Conservation (phyloP, 2,888 invertebrate species). For the Atherix ibis region DNA sequence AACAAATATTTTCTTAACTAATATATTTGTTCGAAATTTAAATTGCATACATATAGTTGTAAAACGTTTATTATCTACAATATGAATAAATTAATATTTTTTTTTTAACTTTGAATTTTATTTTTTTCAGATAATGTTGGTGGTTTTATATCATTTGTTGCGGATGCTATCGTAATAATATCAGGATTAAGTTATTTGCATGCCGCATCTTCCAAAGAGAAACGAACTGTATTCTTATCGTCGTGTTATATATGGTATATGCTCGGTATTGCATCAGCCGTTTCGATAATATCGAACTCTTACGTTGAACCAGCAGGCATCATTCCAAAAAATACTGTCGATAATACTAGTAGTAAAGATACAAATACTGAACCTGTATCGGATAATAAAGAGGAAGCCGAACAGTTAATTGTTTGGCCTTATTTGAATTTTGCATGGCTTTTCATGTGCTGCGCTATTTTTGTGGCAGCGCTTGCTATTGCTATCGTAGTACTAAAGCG, state of each 20-base stretch:
- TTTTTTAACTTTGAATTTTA: not conserved
- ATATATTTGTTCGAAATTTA: too few relatives aligned
- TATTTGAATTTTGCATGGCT: constrained; percentile 23
- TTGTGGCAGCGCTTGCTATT: constrained; percentile 17
- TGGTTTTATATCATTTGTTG: constrained; percentile 23
- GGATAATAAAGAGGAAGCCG: too few relatives aligned
- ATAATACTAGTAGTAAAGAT: not conserved
- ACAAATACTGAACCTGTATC: not conserved
- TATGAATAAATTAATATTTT: not conserved
- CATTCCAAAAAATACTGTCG: not conserved
- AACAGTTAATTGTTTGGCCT: not conserved
- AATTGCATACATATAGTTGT: too few relatives aligned
- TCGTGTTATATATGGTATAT: constrained; percentile 22
- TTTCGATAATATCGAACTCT: constrained; percentile 20
- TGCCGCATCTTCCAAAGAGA: constrained; percentile 20
- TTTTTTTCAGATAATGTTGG: constrained; percentile 21
- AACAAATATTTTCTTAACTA: too few relatives aligned
- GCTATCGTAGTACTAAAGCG: constrained; percentile 20
- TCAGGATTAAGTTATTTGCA: constrained; percentile 22
- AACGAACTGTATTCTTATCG: constrained; percentile 20
- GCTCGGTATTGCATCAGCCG: constrained; percentile 21
- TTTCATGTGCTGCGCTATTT: constrained; percentile 18
- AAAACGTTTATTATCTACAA: too few relatives aligned
- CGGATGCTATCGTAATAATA: constrained; percentile 23
- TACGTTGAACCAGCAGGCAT: constrained; percentile 12